Base-by-base conservation (phyloP, 2,797 vertebrate genomes). In the Melanotaenia trifasciata region DNA sequence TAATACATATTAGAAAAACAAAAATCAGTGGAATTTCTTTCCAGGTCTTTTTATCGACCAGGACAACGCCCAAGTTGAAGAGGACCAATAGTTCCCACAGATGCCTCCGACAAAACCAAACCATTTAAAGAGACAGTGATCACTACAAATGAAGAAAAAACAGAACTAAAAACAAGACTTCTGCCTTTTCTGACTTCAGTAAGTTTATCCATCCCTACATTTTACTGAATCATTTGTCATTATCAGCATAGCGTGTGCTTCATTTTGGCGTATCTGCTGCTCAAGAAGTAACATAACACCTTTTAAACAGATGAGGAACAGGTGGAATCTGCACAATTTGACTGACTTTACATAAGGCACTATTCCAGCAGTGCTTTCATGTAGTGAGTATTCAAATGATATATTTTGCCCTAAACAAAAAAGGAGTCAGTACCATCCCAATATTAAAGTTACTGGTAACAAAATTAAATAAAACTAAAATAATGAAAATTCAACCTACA, bases 311-410 rank as follows among this genome's bases (percentile, higher is more conserved):
- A 18, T 32, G 50, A 68, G 20, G 32, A 38, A 75, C 30, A 54
- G 22, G 54, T 5, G 13, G 30, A 43, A 66, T 56, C 28, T 54
- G 58, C 50, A 22, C 4, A 4, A 74, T 47, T 54, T 73, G 64
- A 79, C 33, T 35, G 51, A 79, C 58, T 76, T 68, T 64, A 79
- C 40, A 78, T 79, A 92, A 92, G 92, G 88, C 91, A 92, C 82
- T 38, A 26, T 64, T 84, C 28, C 59, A 79, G 74, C 73, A 75
- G 56, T 20, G 62, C 73, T 50, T 47, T 84, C 51, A 72, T 73
- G 33, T 35, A 54, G 45, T 62, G 59, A 64, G 38, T 43, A 64
- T 60, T 13, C 53, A 24, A n/a, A 62, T 47, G 18, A 58, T 40
- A 58, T 36, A 14, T 14, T 73, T 26, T 4, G 30, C 14, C 2